phyloP scores from a whole-genome alignment of 2,888 invertebrate genomes.

The Junonia oenone region DNA sequence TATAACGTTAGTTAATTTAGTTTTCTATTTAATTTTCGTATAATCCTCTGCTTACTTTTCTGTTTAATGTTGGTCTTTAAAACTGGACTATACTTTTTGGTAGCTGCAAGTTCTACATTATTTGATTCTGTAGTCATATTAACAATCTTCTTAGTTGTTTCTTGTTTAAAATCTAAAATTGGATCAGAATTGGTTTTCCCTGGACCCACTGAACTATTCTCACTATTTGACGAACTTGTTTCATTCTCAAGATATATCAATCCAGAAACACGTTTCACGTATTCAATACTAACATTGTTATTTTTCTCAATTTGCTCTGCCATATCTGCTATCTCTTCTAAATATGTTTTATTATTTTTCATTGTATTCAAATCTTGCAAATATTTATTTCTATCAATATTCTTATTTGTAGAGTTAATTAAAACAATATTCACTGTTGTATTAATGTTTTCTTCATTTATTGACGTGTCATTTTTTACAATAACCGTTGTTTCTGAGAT shows the following conservation, averaged over 20 bases:
- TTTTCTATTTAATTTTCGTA: conserved; percentile 33
- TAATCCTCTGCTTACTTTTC: conserved; percentile 39
- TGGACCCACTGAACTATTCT: not conserved
- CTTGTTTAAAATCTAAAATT: not conserved
- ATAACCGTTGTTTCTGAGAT: not conserved
- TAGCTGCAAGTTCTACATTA: not conserved
- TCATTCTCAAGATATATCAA: not conserved
- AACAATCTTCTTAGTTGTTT: not conserved
- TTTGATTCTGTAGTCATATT: conserved; percentile 2
- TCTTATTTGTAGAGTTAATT: conserved; percentile 39
- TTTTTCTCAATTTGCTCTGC: conserved; percentile 52
- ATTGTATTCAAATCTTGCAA: conserved; percentile 25
- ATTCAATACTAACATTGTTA: conserved; percentile 52
- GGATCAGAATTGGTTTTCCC: not conserved
- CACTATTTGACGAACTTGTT: not conserved
- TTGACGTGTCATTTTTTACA: not conserved
- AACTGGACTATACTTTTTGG: conserved; percentile 14
- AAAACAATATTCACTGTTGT: conserved; percentile 9
- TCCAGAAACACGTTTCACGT: conserved; percentile 38
- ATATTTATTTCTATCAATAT: conserved; percentile 38
- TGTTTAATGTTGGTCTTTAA: conserved; percentile 30
- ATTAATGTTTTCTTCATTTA: not conserved
- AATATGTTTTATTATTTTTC: conserved; percentile 6
- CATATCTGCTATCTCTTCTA: conserved; percentile 44
- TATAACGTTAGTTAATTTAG: not conserved